A percentile compares a stretch with the other conserved stretches of the same genome.
Conservation (phyloP, 53 echinoderm and acorn worm genomes). For the Holothuria leucospilota region DNA sequence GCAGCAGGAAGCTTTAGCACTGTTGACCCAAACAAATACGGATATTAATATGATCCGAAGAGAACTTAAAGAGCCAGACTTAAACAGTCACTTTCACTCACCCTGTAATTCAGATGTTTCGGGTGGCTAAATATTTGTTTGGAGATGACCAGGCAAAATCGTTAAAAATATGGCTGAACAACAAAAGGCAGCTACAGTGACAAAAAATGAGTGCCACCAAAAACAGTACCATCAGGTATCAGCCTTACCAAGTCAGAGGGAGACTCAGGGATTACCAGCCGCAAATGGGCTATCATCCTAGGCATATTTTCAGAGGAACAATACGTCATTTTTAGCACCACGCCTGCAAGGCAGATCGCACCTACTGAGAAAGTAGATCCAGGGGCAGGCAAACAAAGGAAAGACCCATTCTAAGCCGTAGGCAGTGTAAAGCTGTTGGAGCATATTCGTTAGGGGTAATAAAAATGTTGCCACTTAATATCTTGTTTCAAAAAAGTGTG, state of each 20-base stretch:
- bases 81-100: too few relatives aligned
- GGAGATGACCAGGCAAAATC: too few relatives aligned
- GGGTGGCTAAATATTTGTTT: too few relatives aligned
- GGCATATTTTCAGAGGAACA: too few relatives aligned
- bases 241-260: neutral
- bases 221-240: neutral
- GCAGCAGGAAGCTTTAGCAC: too few relatives aligned
- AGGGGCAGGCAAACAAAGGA: constrained; percentile 26
- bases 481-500: too few relatives aligned
- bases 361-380: neutral
- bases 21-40: too few relatives aligned
- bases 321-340: neutral
- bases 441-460: neutral
- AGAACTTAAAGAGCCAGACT: too few relatives aligned
- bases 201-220: neutral
- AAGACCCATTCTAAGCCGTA: too few relatives aligned
- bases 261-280: neutral
- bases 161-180: too few relatives aligned
- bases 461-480: neutral
- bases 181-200: constrained; percentile 33
- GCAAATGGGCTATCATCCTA: neutral
- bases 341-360: neutral
- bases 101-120: too few relatives aligned
- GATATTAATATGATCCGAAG: too few relatives aligned
- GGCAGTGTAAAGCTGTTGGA: neutral